phyloP scores from a whole-genome alignment of 2,113 vertebrate species.

The Tetraodon nigroviridis region DNA sequence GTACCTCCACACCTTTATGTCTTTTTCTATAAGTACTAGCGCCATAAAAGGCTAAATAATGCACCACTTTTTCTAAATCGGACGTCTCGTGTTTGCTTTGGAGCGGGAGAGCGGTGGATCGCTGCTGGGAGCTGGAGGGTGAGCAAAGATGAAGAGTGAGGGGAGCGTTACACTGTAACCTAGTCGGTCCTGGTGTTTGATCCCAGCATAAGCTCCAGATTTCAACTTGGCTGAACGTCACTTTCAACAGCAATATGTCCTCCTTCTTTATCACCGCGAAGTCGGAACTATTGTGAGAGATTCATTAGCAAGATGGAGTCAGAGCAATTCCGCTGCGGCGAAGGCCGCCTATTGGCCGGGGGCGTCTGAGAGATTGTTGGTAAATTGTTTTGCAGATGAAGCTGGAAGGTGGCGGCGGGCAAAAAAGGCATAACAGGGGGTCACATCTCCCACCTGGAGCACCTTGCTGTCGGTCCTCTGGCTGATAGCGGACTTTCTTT shows the following conservation, averaged over 20 bases:
- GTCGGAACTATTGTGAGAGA: conserved; percentile 29
- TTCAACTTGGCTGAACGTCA: conserved; percentile 27
- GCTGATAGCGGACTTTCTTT: conserved; percentile 53
- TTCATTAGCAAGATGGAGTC: conserved; percentile 38
- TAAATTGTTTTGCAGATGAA: conserved; percentile 63
- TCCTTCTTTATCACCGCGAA: conserved; percentile 27
- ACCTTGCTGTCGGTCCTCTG: conserved; percentile 40
- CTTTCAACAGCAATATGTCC: conserved; percentile 31
- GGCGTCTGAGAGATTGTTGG: conserved; percentile 42
- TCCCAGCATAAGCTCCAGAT: conserved; percentile 17
- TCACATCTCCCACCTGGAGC: conserved; percentile 42
- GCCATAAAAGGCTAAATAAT: conserved; percentile 11
- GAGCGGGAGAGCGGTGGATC: conserved; percentile 1
- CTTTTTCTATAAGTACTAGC: conserved; percentile 30
- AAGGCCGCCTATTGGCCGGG: conserved; percentile 25
- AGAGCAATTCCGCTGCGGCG: conserved; percentile 7
- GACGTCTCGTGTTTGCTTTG: conserved; percentile 13
- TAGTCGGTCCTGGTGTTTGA: conserved; percentile 6
- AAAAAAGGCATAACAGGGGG: conserved; percentile 38
- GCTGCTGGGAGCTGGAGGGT: conserved; percentile 3
- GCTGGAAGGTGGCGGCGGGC: conserved; percentile 41
- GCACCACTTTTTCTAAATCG: conserved; percentile 19
- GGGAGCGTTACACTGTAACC: conserved; percentile 4
- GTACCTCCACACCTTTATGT: conserved; percentile 12
- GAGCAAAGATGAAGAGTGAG: conserved; percentile 12